Conservation (phyloP, 2,797 vertebrate species). For the Buphagus erythrorhynchus region DNA sequence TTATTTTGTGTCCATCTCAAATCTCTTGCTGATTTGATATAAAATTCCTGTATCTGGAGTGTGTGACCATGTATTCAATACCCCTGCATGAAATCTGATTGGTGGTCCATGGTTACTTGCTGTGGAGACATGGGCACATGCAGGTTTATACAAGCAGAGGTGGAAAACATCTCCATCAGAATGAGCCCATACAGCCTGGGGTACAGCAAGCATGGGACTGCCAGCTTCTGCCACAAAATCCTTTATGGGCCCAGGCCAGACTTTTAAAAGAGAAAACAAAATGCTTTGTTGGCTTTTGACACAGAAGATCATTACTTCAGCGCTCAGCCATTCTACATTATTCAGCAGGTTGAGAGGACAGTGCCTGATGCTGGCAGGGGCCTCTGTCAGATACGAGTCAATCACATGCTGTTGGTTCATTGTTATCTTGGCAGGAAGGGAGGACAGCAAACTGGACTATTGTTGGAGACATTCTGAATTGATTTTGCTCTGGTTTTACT, state of each 20-base stretch:
- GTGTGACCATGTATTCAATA: not conserved
- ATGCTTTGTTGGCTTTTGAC: constrained; percentile 50
- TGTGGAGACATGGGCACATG: not conserved
- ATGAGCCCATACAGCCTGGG: not conserved
- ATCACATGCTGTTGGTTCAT: constrained; percentile 54
- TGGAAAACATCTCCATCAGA: not conserved
- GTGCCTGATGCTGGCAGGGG: constrained; percentile 45
- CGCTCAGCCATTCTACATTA: constrained; percentile 40
- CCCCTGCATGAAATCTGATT: not conserved
- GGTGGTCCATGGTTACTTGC: not conserved
- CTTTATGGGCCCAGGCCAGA: not conserved
- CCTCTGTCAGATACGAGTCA: not conserved
- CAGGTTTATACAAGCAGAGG: not conserved
- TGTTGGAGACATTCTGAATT: constrained; percentile 12
- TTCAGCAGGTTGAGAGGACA: constrained; percentile 58
- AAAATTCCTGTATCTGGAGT: not conserved
- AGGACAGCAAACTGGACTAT: constrained; percentile 4
- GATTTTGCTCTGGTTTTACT: constrained; percentile 29
- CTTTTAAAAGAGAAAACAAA: constrained; percentile 47
- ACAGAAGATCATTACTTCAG: constrained; percentile 56
- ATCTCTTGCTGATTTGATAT: not conserved
- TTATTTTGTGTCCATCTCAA: not conserved
- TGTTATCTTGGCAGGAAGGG: constrained; percentile 41
- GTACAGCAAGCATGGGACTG: not conserved
- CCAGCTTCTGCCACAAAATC: constrained; percentile 19